These are phyloP conservation scores for Clarias magur DNA, from an alignment of 2,113 vertebrate genomes.

Conservation along the genomic window DNA sequence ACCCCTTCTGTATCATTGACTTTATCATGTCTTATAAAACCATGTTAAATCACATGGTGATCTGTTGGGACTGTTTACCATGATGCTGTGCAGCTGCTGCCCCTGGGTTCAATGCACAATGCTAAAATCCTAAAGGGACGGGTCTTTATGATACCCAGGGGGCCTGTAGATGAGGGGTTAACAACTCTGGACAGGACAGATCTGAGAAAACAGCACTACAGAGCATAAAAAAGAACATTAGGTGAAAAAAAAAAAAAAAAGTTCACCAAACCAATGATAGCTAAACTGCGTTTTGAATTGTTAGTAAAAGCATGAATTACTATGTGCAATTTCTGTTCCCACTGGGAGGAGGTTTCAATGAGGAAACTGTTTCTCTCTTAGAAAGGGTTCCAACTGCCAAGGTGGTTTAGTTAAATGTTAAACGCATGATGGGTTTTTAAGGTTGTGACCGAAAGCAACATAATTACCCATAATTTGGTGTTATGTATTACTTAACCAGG, in stretches of 20 bases:
- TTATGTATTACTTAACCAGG: not conserved
- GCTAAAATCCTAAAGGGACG: slow-evolving; percentile 41
- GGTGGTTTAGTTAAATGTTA: not conserved
- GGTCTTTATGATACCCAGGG: slow-evolving; percentile 50
- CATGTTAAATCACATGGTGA: not conserved
- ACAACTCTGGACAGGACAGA: slow-evolving; percentile 45
- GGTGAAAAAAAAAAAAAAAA: not conserved
- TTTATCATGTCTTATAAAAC: not conserved
- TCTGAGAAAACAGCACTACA: slow-evolving; percentile 56
- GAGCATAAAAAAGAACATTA: slow-evolving; percentile 1
- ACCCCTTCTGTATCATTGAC: not conserved
- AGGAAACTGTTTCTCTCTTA: not conserved
- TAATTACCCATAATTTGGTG: not conserved
- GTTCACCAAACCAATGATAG: not conserved
- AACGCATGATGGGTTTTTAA: not conserved
- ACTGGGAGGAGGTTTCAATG: not conserved
- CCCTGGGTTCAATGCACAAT: slow-evolving; percentile 33
- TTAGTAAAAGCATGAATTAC: not conserved
- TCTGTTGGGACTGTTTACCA: slow-evolving; percentile 46
- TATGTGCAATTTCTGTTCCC: not conserved
- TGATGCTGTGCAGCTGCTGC: slow-evolving; percentile 59
- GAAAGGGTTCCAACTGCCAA: not conserved
- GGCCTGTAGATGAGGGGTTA: slow-evolving; percentile 54
- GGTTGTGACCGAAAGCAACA: not conserved
- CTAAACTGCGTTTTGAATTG: not conserved